These are phyloP conservation scores for Acanthopagrus latus DNA, from an alignment of 2,797 vertebrate species.

Conservation along the genomic window DNA sequence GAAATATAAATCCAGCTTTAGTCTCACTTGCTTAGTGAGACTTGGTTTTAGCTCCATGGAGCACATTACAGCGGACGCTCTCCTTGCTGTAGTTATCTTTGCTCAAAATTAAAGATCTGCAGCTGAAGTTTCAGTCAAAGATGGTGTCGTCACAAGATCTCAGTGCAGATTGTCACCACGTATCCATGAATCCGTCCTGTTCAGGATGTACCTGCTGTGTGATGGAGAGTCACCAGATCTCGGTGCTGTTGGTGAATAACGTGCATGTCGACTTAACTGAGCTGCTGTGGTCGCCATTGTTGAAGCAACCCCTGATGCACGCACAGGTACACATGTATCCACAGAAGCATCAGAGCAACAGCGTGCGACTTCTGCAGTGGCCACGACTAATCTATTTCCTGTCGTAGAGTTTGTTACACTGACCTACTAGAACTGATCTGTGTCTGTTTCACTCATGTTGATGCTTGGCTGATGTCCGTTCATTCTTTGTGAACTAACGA, in stretches of 20 bases:
- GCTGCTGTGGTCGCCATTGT: constrained; percentile 38
- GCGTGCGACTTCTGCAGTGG: constrained; percentile 43
- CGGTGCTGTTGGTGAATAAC: constrained; percentile 62
- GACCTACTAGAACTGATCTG: constrained; percentile 28
- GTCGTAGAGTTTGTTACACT: constrained; percentile 30
- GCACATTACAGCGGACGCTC: neutral
- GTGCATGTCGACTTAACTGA: constrained; percentile 68
- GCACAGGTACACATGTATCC: neutral
- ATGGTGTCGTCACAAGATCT: neutral
- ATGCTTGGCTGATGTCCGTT: constrained; percentile 15
- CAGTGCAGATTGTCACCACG: neutral
- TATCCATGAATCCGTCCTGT: constrained; percentile 64
- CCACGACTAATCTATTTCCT: constrained; percentile 54
- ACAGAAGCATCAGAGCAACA: neutral
- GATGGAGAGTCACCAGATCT: constrained; percentile 16
- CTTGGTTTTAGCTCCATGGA: neutral
- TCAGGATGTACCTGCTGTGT: constrained; percentile 35
- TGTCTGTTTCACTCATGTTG: constrained; percentile 31
- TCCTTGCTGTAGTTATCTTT: constrained; percentile 1
- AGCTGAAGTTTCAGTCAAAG: neutral
- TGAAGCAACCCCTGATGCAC: constrained; percentile 15
- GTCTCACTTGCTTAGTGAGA: neutral
- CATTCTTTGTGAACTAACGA: constrained; percentile 56
- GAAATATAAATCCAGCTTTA: constrained; percentile 3
- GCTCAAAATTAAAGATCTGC: neutral